These are phyloP conservation scores for Symphodus melops DNA, from an alignment of 2,113 vertebrate genomes.

Conservation along the genomic window DNA sequence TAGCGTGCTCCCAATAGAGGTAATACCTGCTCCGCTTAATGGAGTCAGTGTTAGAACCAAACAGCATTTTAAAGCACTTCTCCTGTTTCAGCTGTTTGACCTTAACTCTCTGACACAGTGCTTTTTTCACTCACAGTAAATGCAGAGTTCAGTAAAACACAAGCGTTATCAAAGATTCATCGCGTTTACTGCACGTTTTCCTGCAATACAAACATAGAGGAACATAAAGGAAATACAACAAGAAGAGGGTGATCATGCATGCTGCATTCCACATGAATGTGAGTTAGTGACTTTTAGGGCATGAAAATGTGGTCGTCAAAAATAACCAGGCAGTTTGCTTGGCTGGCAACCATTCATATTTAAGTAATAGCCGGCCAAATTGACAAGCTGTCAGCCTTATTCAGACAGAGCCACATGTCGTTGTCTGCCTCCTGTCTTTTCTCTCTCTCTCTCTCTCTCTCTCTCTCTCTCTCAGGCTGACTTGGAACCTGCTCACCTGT, in stretches of 20 bases:
- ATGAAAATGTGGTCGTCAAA: constrained; percentile 9
- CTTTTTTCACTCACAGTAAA: neutral
- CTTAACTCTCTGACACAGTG: neutral
- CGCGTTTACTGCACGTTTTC: constrained; percentile 10
- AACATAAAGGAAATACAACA: neutral
- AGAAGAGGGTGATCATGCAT: constrained; percentile 5
- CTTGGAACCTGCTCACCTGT: constrained; percentile 38
- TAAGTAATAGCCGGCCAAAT: constrained; percentile 15
- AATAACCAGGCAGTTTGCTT: constrained; percentile 12
- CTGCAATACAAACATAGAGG: neutral
- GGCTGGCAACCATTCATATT: neutral
- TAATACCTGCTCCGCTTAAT: constrained; percentile 9
- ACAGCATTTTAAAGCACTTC: neutral
- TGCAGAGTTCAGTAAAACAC: constrained; percentile 7
- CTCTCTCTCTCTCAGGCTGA: constrained; percentile 4
- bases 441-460: neutral
- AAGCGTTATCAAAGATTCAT: constrained; percentile 39
- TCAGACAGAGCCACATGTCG: constrained; percentile 13
- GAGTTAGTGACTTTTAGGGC: constrained; percentile 14
- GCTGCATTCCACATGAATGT: neutral
- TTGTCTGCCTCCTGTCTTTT: neutral
- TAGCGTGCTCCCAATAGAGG: constrained; percentile 8
- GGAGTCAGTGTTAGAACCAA: neutral
- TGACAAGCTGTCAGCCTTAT: constrained; percentile 15
- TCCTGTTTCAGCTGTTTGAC: constrained; percentile 7